Base-by-base conservation (phyloP, 2,888 invertebrate genomes). In the Bibio marci region DNA sequence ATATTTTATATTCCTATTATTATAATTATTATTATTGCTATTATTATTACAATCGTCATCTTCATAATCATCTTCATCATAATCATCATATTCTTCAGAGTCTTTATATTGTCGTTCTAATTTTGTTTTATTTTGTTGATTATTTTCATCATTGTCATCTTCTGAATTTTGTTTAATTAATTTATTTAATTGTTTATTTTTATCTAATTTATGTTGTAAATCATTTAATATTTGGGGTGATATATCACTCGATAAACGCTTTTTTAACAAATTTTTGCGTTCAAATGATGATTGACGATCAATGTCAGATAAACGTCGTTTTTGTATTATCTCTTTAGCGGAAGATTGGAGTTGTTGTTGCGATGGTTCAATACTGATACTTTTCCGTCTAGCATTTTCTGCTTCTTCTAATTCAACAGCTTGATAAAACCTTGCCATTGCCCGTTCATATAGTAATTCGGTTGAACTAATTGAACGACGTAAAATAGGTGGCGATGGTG, bases 401-500 rank as follows among this genome's bases (percentile, higher is more conserved):
- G 73, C 71, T 56, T 85, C 78, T 55, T 83, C 79, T 48, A 78
- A 68, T 40, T 76, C 77, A 3, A 79, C 74, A 10, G 80, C 83
- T 56, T 78, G 73, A 54, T 82, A 81, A 54, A 86, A 79, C 30
- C 85, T 67, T 8, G 78, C 79, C 79, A 86, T 81, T 11, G 82
- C 80, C 33, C 76, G 70, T 55, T 85, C 85, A 55, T 83, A 83
- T 1, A 87, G 66, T 5, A 87, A 65, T 54, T 86, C 86, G 0
- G 82, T 79, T 3, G 85, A 85, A 52, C 86, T 86, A 19, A 80
- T 79, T 1, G 82, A 79, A 48, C 75, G 70, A 22, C 80, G 70
- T 27, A 85, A 59, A 2, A 64, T 60, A 38, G 67, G 64, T 35
- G 71, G 63, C 18, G 66, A 63, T 17, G 72, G 69, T 34, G 73